Percentiles rank a stretch among this genome's conserved stretches.
These are phyloP conservation scores for Tetraneura akinire DNA, from an alignment of 1,140 invertebrate species.

Conservation along the genomic window DNA sequence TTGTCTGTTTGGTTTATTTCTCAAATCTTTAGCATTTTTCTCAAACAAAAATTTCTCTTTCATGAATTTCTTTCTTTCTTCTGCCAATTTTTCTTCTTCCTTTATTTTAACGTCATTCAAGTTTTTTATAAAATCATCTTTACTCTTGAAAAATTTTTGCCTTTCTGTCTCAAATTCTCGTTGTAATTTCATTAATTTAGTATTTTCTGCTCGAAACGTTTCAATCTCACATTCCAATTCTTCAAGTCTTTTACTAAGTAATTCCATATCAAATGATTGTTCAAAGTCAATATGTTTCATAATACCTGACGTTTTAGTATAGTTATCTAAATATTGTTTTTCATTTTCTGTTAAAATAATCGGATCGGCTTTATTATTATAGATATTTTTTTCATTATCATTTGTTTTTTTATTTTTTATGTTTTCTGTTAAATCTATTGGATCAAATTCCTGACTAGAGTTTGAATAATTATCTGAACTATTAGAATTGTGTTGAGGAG, in stretches of 20 bases:
- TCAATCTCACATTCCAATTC: conserved; percentile 72
- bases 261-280: conserved; percentile 46
- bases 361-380: not conserved
- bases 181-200: conserved; percentile 59
- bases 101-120: conserved; percentile 64
- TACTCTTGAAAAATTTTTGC: conserved; percentile 48
- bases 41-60: conserved; percentile 64
- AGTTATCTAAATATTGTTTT: conserved; percentile 50
- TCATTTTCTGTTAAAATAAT: conserved; percentile 40
- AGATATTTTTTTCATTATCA: not conserved
- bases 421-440: conserved; percentile 30
- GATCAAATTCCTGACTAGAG: conserved; percentile 35
- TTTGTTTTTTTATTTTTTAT: not conserved
- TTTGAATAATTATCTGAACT: conserved; percentile 34
- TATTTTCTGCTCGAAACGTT: conserved; percentile 69
- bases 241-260: conserved; percentile 59
- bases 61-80: conserved; percentile 66
- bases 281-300: conserved; percentile 17
- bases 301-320: not conserved
- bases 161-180: conserved; percentile 60
- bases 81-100: conserved; percentile 64
- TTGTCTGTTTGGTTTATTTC: conserved; percentile 66
- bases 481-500: conserved; percentile 9
- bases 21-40: conserved; percentile 67
- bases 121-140: conserved; percentile 52